Percentiles rank a stretch among this genome's conserved stretches.
phyloP scores from a whole-genome alignment of 2,888 invertebrate species.

The Polydrusus pterygomalis region DNA sequence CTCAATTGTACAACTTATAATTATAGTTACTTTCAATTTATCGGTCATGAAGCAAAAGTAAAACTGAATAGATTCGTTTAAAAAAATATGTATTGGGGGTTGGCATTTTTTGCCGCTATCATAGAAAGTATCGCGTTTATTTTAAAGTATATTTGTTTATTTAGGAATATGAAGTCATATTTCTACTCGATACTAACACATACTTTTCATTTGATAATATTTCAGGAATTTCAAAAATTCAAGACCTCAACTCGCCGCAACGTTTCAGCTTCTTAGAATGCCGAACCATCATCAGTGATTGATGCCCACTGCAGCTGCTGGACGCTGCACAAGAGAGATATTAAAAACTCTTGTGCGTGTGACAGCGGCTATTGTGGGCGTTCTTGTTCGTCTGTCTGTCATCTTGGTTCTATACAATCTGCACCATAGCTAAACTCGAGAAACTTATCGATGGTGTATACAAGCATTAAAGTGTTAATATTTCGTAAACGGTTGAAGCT shows the following conservation, averaged over 20 bases:
- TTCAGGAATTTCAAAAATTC: no score
- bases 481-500: no score
- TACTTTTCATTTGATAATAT: no score
- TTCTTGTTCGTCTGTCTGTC: constrained; percentile 70
- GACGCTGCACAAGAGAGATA: constrained; percentile 96
- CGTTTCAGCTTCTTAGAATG: neutral
- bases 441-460: no score
- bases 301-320: constrained; percentile 96
- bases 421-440: neutral
- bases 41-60: constrained; percentile 38
- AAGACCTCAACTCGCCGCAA: neutral
- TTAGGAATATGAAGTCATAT: no score
- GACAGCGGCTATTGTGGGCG: constrained; percentile 98
- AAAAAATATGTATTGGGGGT: neutral
- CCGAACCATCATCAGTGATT: constrained; percentile 16
- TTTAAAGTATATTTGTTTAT: no score
- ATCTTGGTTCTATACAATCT: no score
- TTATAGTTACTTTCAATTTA: constrained; percentile 53
- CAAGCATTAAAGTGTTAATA: no score
- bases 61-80: neutral
- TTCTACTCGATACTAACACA: no score
- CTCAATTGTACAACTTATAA: constrained; percentile 55
- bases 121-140: no score
- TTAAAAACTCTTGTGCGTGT: constrained; percentile 97
- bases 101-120: no score